Evolutionary conservation across 1,140 invertebrate species (phyloP).

Genomic region (Gonatopus flavifemur): DNA sequence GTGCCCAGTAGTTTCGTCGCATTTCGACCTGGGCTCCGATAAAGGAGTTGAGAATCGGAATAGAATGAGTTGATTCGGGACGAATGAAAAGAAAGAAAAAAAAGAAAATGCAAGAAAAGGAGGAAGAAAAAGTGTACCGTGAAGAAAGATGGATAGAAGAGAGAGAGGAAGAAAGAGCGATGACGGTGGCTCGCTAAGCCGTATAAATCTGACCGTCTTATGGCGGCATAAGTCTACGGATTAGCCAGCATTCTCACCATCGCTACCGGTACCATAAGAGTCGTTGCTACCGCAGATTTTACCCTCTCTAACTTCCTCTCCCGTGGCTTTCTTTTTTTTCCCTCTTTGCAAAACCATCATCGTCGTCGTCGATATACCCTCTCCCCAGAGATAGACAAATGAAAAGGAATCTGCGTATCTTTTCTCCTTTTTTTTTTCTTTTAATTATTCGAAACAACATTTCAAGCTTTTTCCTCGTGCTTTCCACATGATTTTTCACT

Average conservation of each 20-base stretch:
- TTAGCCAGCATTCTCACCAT: slow-evolving; percentile 44
- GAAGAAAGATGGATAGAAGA: not conserved
- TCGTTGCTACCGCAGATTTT: slow-evolving; percentile 11
- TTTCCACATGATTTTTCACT: too few relatives aligned
- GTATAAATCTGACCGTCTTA: slow-evolving; percentile 57
- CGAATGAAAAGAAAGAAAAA: not conserved
- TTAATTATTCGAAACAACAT: too few relatives aligned
- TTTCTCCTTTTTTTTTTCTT: too few relatives aligned
- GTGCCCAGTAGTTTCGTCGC: too few relatives aligned
- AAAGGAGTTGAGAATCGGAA: not conserved
- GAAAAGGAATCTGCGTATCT: too few relatives aligned
- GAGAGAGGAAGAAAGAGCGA: slow-evolving; percentile 2
- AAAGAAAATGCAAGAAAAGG: not conserved
- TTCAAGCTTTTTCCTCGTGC: too few relatives aligned
- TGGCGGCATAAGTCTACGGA: slow-evolving; percentile 54
- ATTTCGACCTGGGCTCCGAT: too few relatives aligned
- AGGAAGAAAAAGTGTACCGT: not conserved
- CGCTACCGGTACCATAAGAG: not conserved
- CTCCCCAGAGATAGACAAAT: too few relatives aligned
- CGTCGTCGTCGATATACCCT: too few relatives aligned
- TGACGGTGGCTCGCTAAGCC: slow-evolving; percentile 39
- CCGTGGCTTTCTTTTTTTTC: too few relatives aligned
- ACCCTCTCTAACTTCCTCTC: slow-evolving; percentile 16
- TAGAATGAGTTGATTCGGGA: not conserved
- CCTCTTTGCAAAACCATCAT: too few relatives aligned